A percentile compares a stretch with the other conserved stretches of the same genome.
Evolutionary conservation across 2,888 invertebrate genomes (phyloP).

Genomic region (Ochropleura leucogaster): DNA sequence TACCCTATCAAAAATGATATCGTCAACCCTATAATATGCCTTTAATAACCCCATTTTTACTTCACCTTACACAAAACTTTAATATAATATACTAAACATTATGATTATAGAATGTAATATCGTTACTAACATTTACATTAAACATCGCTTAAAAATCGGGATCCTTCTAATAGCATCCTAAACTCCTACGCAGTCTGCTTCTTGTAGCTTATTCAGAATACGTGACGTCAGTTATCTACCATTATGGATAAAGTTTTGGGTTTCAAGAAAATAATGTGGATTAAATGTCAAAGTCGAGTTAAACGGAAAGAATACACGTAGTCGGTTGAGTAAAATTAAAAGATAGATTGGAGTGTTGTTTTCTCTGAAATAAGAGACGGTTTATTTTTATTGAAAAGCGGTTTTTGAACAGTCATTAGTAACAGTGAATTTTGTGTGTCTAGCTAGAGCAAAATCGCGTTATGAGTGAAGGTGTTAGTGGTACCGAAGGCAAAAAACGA

Average conservation of each 20-base stretch:
- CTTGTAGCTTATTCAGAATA: slow-evolving; percentile 32
- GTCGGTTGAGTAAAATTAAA: slow-evolving; percentile 2
- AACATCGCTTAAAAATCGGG: slow-evolving; percentile 23
- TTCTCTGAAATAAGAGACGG: too few relatives aligned
- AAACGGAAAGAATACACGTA: slow-evolving; percentile 25
- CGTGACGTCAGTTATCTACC: slow-evolving; percentile 37
- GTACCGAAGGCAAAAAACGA: too few relatives aligned
- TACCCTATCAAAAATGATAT: background rate
- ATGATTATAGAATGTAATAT: slow-evolving; percentile 11
- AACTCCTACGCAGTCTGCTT: slow-evolving; percentile 27
- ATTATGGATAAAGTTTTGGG: slow-evolving; percentile 53
- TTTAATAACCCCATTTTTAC: background rate
- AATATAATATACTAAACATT: background rate
- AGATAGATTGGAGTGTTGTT: background rate
- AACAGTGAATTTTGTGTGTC: too few relatives aligned
- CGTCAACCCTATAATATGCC: background rate
- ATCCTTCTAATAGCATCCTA: slow-evolving; percentile 9
- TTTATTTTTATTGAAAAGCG: background rate
- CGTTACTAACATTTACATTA: slow-evolving; percentile 29
- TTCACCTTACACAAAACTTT: slow-evolving; percentile 16
- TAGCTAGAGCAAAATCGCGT: too few relatives aligned
- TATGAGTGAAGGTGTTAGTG: too few relatives aligned
- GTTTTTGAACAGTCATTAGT: background rate
- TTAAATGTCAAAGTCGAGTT: slow-evolving; percentile 32
- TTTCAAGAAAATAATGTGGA: slow-evolving; percentile 25